phyloP scores from a whole-genome alignment of 2,888 invertebrate species.

The Dicranocentrus wangi region DNA sequence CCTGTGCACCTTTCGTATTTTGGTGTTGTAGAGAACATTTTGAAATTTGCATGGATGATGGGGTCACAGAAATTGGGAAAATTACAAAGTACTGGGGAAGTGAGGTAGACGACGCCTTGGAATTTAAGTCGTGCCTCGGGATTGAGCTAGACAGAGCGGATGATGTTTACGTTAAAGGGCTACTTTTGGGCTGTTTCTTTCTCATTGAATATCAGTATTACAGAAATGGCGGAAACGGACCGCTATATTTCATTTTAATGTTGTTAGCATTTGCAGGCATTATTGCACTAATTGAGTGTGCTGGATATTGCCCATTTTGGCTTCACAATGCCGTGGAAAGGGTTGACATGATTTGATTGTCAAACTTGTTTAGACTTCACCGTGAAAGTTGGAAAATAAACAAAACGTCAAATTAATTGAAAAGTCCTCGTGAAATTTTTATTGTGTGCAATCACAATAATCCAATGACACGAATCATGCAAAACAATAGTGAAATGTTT shows the following conservation, averaged over 20 bases:
- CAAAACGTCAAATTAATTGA: no score
- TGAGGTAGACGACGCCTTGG: constrained; percentile 37
- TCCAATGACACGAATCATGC: no score
- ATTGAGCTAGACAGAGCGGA: constrained; percentile 59
- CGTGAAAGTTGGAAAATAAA: no score
- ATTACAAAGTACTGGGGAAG: constrained; percentile 62
- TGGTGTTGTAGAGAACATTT: constrained; percentile 68
- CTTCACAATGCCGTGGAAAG: neutral
- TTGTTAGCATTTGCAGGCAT: constrained; percentile 24
- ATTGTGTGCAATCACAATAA: no score
- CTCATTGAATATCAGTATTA: constrained; percentile 67
- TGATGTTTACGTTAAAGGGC: constrained; percentile 61
- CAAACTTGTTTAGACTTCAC: neutral
- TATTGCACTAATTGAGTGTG: constrained; percentile 6
- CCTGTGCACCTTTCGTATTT: constrained; percentile 63
- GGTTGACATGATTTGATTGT: neutral
- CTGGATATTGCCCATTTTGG: constrained; percentile 46
- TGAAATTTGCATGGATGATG: constrained; percentile 67
- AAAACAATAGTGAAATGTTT: no score
- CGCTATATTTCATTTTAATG: constrained; percentile 48
- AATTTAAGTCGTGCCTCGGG: constrained; percentile 56
- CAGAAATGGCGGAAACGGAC: constrained; percentile 59
- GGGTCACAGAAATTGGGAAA: constrained; percentile 61
- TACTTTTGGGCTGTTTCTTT: constrained; percentile 66
- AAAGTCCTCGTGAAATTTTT: no score